Conservation (phyloP, 2,888 invertebrate genomes). For the Hoplodrina ambigua region DNA sequence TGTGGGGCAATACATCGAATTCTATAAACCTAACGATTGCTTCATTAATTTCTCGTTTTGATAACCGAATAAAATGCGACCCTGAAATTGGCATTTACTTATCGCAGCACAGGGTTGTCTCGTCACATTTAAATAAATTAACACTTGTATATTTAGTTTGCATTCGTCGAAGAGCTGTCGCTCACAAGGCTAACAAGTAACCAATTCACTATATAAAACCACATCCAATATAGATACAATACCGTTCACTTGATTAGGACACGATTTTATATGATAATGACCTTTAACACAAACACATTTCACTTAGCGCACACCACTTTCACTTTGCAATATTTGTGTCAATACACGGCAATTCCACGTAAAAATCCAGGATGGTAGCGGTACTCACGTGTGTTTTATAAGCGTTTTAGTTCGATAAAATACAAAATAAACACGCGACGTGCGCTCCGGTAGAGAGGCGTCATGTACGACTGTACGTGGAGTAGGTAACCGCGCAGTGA, state of each 20-base stretch:
- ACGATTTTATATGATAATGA: constrained; percentile 77
- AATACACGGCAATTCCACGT: constrained; percentile 20
- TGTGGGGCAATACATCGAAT: constrained; percentile 59
- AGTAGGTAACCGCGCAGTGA: constrained; percentile 74
- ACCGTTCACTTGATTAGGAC: constrained; percentile 83
- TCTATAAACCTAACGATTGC: constrained; percentile 39
- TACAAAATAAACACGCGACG: constrained; percentile 73
- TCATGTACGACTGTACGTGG: constrained; percentile 76
- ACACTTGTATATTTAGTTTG: constrained; percentile 77
- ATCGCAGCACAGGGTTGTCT: constrained; percentile 78
- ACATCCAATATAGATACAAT: constrained; percentile 78
- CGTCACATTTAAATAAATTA: constrained; percentile 82
- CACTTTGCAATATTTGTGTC: constrained; percentile 46
- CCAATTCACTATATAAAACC: constrained; percentile 77
- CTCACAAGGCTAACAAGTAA: constrained; percentile 84
- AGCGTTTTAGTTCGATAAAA: constrained; percentile 53
- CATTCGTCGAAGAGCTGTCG: constrained; percentile 72
- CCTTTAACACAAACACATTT: constrained; percentile 79
- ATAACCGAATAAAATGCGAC: constrained; percentile 67
- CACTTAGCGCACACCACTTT: constrained; percentile 65
- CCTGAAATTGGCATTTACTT: constrained; percentile 80
- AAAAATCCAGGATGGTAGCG: constrained; percentile 33
- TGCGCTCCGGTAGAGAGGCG: constrained; percentile 81
- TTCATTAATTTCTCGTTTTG: constrained; percentile 53
- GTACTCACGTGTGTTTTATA: constrained; percentile 39